A percentile compares a stretch with the other conserved stretches of the same genome.
These are phyloP conservation scores for Acanthurus tractus DNA, from an alignment of 2,797 vertebrate species.

Conservation along the genomic window DNA sequence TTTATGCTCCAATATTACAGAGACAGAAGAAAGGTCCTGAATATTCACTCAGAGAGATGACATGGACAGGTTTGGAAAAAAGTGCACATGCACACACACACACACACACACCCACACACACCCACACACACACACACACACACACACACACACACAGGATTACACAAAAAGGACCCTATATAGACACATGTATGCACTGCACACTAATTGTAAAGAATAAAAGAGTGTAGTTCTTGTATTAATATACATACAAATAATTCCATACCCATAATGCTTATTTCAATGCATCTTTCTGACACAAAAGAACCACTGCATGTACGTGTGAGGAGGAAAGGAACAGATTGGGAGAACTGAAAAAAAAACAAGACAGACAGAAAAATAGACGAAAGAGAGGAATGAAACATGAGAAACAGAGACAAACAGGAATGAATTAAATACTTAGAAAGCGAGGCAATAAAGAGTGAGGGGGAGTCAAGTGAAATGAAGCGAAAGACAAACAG, in stretches of 20 bases:
- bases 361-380: constrained; percentile 36
- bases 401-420: constrained; percentile 55
- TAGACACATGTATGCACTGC: constrained; percentile 3
- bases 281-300: constrained; percentile 22
- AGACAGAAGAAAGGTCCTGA: constrained; percentile 82
- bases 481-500: constrained; percentile 76
- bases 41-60: constrained; percentile 80
- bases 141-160: constrained; percentile 4
- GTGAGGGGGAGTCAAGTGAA: constrained; percentile 56
- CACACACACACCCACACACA: constrained; percentile 13
- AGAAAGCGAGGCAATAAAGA: constrained; percentile 59
- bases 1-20: constrained; percentile 83
- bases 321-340: constrained; percentile 19
- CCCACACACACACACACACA: background rate
- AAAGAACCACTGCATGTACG: constrained; percentile 18
- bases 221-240: constrained; percentile 23
- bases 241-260: constrained; percentile 17
- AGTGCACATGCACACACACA: constrained; percentile 38
- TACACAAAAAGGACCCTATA: constrained; percentile 26
- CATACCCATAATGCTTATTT: constrained; percentile 28
- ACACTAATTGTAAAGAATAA: constrained; percentile 30
- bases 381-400: constrained; percentile 36
- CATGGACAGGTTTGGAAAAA: constrained; percentile 68
- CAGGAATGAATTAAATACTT: constrained; percentile 65
- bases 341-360: constrained; percentile 16